A percentile compares a stretch with the other conserved stretches of the same genome.
phyloP scores from a whole-genome alignment of 1,140 invertebrate species.

The Reticulitermes speratus region DNA sequence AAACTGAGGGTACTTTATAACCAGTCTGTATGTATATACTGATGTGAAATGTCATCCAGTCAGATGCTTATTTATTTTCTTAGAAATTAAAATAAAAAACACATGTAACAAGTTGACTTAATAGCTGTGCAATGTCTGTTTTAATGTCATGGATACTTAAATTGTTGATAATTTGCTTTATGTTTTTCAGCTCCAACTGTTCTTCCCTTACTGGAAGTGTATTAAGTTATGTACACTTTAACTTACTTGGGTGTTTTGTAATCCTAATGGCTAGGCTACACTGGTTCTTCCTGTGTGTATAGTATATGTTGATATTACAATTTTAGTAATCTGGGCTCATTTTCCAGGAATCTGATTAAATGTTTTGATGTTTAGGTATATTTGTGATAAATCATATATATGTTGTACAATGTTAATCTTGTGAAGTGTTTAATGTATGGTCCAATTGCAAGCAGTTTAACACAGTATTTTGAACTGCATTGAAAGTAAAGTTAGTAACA shows the following conservation, averaged over 20 bases:
- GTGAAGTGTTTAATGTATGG: background rate
- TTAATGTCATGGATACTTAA: too few species aligned
- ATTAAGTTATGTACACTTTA: background rate
- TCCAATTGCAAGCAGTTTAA: background rate
- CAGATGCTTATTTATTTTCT: background rate
- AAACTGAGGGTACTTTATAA: background rate
- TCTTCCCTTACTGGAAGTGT: background rate
- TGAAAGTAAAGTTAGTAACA: background rate
- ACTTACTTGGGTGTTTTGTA: background rate
- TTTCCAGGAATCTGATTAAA: background rate
- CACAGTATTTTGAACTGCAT: background rate
- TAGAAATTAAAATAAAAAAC: background rate
- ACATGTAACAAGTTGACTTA: too few species aligned
- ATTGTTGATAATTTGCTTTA: too few species aligned
- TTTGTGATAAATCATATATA: background rate
- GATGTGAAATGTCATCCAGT: background rate
- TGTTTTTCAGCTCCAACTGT: background rate
- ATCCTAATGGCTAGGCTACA: slow-evolving; percentile 1
- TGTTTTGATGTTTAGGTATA: background rate
- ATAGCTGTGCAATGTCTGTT: too few species aligned
- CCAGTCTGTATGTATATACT: background rate
- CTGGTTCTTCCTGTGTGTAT: background rate
- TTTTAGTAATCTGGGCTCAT: background rate
- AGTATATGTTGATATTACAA: background rate
- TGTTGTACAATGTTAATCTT: background rate